These are phyloP conservation scores for Piaya cayana DNA, from an alignment of 2,113 vertebrate species.

Conservation along the genomic window DNA sequence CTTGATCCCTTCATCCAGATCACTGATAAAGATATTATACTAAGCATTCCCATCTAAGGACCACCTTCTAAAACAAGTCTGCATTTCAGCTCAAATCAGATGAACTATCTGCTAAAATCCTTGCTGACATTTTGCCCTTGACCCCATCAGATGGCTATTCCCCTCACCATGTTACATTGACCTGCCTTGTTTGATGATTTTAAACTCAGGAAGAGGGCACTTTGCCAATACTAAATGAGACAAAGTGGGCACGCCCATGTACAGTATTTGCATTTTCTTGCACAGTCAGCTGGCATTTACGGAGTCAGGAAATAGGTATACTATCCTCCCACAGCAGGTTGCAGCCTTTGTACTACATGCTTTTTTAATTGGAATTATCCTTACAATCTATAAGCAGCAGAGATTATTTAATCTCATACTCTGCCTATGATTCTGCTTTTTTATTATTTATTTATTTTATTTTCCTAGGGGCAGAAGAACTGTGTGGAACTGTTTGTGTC, in stretches of 20 bases:
- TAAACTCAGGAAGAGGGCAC: background rate
- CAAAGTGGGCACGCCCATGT: accelerated
- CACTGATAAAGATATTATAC: background rate
- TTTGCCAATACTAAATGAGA: background rate
- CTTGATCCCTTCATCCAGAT: too few species aligned
- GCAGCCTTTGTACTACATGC: background rate
- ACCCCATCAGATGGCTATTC: background rate
- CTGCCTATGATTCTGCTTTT: background rate
- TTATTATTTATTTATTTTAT: background rate
- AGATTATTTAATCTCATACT: background rate
- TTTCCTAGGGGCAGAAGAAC: constrained; percentile 86
- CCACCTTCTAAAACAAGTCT: background rate
- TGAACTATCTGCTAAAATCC: background rate
- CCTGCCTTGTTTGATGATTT: background rate
- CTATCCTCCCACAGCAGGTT: background rate
- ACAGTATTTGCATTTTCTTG: background rate
- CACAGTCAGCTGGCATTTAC: background rate
- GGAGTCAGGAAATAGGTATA: background rate
- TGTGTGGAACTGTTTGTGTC: constrained; percentile 93
- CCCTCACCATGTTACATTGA: background rate
- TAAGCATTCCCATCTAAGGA: background rate
- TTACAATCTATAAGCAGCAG: background rate
- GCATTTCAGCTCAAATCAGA: background rate
- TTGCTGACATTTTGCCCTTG: background rate
- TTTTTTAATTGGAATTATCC: background rate